phyloP scores from a whole-genome alignment of 2,888 invertebrate species.

The Epirrita christyi region DNA sequence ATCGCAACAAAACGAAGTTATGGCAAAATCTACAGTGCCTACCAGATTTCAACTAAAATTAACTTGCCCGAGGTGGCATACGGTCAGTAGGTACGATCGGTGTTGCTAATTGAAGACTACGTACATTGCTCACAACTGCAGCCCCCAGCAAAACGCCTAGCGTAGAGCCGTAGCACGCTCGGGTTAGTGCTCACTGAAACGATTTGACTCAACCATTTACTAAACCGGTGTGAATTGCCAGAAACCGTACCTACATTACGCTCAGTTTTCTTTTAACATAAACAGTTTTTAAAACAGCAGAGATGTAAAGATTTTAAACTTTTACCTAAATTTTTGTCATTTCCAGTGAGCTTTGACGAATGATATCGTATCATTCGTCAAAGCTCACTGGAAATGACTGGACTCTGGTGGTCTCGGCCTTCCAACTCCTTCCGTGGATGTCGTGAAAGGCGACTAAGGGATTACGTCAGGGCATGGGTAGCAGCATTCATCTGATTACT shows the following conservation, averaged over 20 bases:
- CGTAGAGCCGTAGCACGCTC: constrained; percentile 1
- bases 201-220: constrained; percentile 1
- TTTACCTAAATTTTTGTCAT: background rate
- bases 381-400: background rate
- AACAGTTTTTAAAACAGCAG: background rate
- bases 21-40: too few relatives aligned
- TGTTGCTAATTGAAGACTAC: constrained; percentile 13
- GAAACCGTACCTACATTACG: constrained; percentile 23
- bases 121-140: background rate
- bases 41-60: background rate
- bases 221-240: constrained; percentile 4
- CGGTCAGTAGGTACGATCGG: constrained; percentile 1
- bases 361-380: background rate
- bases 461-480: too few relatives aligned
- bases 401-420: too few relatives aligned
- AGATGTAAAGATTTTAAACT: background rate
- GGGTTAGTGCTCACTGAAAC: constrained; percentile 5
- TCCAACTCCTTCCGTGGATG: too few relatives aligned
- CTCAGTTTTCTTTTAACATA: constrained; percentile 14
- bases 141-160: constrained; percentile 1
- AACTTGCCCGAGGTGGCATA: constrained; percentile 1
- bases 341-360: background rate
- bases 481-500: too few relatives aligned
- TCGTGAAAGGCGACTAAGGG: too few relatives aligned
- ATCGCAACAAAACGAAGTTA: too few relatives aligned